Conservation (phyloP, 2,797 vertebrate species). For the Eulemur coronatus region DNA sequence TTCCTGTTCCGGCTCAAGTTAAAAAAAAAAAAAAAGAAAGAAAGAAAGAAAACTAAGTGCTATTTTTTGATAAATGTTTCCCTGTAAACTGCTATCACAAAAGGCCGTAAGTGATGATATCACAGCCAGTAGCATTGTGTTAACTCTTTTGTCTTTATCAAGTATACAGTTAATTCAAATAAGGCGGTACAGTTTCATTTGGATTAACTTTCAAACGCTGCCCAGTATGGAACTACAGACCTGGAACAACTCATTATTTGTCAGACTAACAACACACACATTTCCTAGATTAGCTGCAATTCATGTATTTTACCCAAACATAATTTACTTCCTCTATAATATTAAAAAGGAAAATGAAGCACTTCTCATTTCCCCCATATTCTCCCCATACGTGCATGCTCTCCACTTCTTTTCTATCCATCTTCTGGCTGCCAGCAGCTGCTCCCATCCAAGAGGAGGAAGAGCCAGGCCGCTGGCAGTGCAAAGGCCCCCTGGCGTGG, state of each 20-base stretch:
- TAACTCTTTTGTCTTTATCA: not conserved
- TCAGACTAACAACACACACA: not conserved
- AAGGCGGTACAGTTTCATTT: not conserved
- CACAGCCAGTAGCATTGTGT: not conserved
- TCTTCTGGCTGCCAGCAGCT: not conserved
- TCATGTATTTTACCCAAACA: not conserved
- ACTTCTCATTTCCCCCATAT: not conserved
- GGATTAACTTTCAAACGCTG: not conserved
- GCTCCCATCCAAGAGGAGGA: not conserved
- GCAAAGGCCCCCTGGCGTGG: not conserved
- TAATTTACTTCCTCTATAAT: not conserved
- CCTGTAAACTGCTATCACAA: not conserved
- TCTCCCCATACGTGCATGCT: not conserved
- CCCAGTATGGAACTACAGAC: not conserved
- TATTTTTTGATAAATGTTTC: not conserved
- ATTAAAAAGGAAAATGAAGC: not conserved
- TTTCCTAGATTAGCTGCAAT: not conserved
- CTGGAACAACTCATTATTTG: not conserved
- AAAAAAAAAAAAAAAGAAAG: not conserved
- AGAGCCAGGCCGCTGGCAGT: not conserved
- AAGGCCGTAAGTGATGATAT: not conserved
- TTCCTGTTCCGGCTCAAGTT: not conserved
- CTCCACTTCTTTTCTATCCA: not conserved
- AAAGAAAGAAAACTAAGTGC: not conserved
- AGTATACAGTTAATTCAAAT: not conserved